Percentiles rank a stretch among this genome's conserved stretches.
These are phyloP conservation scores for Ceratina calcarata DNA, from an alignment of 1,140 invertebrate species.

Conservation along the genomic window DNA sequence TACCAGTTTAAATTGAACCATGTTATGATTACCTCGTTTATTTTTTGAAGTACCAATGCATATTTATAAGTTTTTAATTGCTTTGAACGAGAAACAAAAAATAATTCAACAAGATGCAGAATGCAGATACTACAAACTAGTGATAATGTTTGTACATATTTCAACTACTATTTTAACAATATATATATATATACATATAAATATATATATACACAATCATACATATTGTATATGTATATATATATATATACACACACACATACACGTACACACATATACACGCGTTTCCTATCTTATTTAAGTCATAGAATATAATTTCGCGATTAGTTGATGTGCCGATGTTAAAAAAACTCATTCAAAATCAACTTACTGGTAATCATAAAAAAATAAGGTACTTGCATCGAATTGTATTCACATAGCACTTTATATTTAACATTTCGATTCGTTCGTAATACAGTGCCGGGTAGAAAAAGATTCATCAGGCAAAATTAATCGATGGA, in stretches of 20 bases:
- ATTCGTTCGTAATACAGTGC: constrained; percentile 23
- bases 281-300: constrained; percentile 51
- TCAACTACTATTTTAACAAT: constrained; percentile 58
- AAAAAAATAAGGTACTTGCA: constrained; percentile 57
- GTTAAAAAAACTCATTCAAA: constrained; percentile 53
- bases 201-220: constrained; percentile 37
- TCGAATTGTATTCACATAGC: constrained; percentile 47
- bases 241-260: constrained; percentile 26
- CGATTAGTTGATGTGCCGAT: constrained; percentile 46
- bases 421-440: constrained; percentile 52
- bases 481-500: constrained; percentile 53
- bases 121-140: constrained; percentile 56
- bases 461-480: constrained; percentile 9
- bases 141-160: constrained; percentile 66
- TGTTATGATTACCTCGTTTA: constrained; percentile 63
- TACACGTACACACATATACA: constrained; percentile 4
- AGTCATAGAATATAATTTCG: constrained; percentile 49
- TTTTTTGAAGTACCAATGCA: constrained; percentile 46
- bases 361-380: constrained; percentile 56
- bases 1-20: constrained; percentile 55
- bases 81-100: constrained; percentile 19
- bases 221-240: constrained; percentile 44
- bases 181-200: constrained; percentile 51
- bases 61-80: constrained; percentile 55
- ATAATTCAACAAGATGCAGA: constrained; percentile 46